phyloP scores from a whole-genome alignment of 2,113 vertebrate genomes.

The Coregonus clupeaformis region DNA sequence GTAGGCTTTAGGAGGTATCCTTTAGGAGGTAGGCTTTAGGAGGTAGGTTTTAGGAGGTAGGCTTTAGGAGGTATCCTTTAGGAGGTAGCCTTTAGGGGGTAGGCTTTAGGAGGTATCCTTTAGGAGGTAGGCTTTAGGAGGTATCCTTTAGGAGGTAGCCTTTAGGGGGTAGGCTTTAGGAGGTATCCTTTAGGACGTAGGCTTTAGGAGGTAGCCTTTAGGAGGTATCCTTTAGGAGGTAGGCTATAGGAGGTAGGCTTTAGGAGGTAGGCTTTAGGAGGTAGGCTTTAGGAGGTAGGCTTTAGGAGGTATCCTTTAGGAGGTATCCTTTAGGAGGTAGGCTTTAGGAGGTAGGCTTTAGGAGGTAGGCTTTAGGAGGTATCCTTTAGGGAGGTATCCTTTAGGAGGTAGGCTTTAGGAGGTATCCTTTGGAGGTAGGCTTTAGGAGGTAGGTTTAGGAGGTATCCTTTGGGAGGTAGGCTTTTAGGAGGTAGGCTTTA shows the following conservation, averaged over 20 bases:
- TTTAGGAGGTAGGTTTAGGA: background rate
- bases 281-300: too few species aligned
- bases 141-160: background rate
- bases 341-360: background rate
- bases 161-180: too few species aligned
- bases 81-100: too few species aligned
- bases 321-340: too few species aligned
- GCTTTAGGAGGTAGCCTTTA: background rate
- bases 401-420: background rate
- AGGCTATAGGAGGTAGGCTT: too few species aligned
- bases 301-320: background rate
- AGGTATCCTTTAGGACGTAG: background rate
- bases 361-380: background rate
- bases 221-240: too few species aligned
- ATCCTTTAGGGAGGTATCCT: too few species aligned
- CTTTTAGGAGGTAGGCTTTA: background rate
- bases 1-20: too few species aligned
- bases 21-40: background rate
- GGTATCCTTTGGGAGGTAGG: background rate
- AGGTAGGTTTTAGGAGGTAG: too few species aligned
- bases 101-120: too few species aligned
- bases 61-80: background rate
- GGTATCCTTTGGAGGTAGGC: background rate
- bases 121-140: background rate
- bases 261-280: background rate